These are phyloP conservation scores for Virgularia gustaviana DNA, from an alignment of 92 coral and sea anemone species.

Conservation along the genomic window DNA sequence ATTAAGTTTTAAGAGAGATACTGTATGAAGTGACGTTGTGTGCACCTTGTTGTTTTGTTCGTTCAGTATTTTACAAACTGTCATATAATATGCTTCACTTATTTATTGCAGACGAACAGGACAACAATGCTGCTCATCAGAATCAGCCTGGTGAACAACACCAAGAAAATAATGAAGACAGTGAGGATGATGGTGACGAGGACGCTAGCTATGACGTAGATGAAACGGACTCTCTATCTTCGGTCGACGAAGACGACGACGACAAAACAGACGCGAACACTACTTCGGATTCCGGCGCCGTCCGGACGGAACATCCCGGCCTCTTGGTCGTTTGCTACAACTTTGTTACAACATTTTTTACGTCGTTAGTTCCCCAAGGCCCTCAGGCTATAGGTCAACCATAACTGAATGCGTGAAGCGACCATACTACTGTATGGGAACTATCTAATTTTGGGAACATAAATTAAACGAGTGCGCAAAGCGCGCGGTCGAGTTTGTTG, in stretches of 20 bases:
- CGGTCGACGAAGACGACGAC: slow-evolving; percentile 37
- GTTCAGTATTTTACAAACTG: too few species aligned
- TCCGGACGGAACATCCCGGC: slow-evolving; percentile 73
- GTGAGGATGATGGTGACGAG: slow-evolving; percentile 45
- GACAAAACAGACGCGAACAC: slow-evolving; percentile 48
- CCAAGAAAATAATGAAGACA: slow-evolving; percentile 38
- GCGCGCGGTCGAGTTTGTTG: too few species aligned
- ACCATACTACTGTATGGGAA: background rate
- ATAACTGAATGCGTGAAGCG: background rate
- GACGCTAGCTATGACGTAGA: slow-evolving; percentile 31
- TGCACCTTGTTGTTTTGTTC: background rate
- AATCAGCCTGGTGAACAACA: slow-evolving; percentile 1
- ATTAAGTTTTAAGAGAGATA: too few species aligned
- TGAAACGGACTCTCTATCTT: slow-evolving; percentile 14
- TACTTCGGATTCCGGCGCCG: slow-evolving; percentile 42
- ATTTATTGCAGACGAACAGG: background rate
- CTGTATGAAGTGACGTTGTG: too few species aligned
- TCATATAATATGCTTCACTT: too few species aligned
- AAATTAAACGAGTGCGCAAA: too few species aligned
- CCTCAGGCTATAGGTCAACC: slow-evolving; percentile 38
- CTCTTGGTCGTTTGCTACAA: slow-evolving; percentile 61
- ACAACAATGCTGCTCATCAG: background rate
- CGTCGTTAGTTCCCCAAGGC: slow-evolving; percentile 79
- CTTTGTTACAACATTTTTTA: slow-evolving; percentile 86
- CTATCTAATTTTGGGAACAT: background rate